Percentiles rank a stretch among this genome's conserved stretches.
Conservation (phyloP, 2,113 vertebrate genomes). For the Sisor rabdophorus region DNA sequence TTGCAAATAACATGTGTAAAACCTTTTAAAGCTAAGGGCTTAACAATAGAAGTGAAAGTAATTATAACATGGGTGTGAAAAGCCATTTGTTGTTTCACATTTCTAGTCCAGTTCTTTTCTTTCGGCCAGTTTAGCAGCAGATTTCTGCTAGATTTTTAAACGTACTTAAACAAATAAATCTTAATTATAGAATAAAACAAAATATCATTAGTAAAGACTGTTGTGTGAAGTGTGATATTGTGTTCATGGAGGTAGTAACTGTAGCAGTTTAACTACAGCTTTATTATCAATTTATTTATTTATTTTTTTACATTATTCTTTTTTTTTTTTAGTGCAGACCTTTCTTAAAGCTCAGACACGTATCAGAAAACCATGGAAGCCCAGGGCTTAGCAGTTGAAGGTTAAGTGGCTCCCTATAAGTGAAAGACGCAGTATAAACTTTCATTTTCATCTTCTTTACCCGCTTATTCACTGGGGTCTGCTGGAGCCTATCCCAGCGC, state of each 20-base stretch:
- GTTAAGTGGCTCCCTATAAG: conserved; percentile 1
- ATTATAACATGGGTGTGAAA: no score
- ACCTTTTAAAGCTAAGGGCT: no score
- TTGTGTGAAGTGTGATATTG: conserved; percentile 5
- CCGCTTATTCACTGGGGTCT: no score
- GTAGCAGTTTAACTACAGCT: conserved; percentile 7
- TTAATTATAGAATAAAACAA: background rate
- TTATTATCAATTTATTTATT: background rate
- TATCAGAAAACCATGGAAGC: background rate
- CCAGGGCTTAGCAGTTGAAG: background rate
- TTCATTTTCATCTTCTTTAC: no score
- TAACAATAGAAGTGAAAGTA: no score
- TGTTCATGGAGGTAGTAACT: background rate
- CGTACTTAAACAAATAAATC: background rate
- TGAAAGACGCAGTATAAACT: background rate
- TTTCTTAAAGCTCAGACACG: background rate
- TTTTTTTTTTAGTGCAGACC: background rate
- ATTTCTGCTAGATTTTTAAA: background rate
- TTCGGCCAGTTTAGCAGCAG: background rate
- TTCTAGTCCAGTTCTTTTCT: background rate
- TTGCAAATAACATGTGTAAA: no score
- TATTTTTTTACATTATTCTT: background rate
- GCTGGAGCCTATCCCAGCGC: no score
- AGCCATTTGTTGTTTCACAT: background rate
- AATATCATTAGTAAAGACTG: background rate